phyloP scores from a whole-genome alignment of 2,113 vertebrate genomes.

The Tamias sibiricus region DNA sequence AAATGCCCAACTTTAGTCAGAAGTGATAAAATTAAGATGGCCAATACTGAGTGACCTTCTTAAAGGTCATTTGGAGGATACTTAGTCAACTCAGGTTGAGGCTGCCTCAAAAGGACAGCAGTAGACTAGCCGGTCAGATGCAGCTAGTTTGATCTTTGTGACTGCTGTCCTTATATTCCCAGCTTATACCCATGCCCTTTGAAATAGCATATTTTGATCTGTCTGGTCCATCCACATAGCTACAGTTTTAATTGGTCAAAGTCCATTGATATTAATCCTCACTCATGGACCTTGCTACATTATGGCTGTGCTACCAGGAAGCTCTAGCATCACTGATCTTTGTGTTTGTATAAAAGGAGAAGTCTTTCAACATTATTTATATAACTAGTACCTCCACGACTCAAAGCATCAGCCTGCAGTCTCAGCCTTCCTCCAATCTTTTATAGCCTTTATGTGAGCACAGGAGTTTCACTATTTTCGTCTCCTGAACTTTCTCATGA shows the following conservation, averaged over 20 bases:
- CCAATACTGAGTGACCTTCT: background rate
- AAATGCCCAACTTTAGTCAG: background rate
- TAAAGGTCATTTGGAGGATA: constrained; percentile 47
- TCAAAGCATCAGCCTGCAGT: constrained; percentile 63
- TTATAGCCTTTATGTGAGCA: background rate
- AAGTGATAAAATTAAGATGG: constrained; percentile 9
- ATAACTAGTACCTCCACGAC: background rate
- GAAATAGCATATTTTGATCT: constrained; percentile 65
- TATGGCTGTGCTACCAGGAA: constrained; percentile 1
- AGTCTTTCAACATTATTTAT: constrained; percentile 74
- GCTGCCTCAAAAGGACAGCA: constrained; percentile 53
- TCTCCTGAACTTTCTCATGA: background rate
- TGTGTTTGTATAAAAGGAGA: constrained; percentile 73
- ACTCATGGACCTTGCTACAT: constrained; percentile 10
- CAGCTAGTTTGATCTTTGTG: constrained; percentile 60
- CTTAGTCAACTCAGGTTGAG: background rate
- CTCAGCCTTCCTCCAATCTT: constrained; percentile 36
- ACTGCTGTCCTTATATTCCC: constrained; percentile 33
- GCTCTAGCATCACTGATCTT: constrained; percentile 42
- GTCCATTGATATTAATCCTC: constrained; percentile 40
- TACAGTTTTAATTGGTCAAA: constrained; percentile 68
- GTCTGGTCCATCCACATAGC: background rate
- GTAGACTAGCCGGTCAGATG: background rate
- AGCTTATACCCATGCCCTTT: constrained; percentile 53
- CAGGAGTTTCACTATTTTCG: constrained; percentile 35